phyloP scores from a whole-genome alignment of 2,797 vertebrate species.

The Chiloscyllium punctatum region DNA sequence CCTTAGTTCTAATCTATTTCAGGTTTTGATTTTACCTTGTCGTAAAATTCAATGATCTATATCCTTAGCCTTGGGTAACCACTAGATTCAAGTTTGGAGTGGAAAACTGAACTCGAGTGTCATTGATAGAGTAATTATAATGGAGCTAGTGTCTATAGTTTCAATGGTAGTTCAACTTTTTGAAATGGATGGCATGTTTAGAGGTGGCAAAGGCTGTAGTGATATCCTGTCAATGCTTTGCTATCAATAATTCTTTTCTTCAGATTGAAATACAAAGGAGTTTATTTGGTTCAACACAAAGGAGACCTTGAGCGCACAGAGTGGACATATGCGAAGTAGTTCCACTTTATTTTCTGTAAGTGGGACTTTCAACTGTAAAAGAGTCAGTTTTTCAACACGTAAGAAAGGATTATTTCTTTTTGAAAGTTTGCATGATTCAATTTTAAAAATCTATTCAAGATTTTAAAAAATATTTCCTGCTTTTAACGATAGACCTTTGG shows the following conservation, averaged over 20 bases:
- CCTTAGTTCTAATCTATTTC: background rate
- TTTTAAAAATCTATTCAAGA: conserved; percentile 30
- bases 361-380: conserved; percentile 1
- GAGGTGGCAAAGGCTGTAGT: background rate
- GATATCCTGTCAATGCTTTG: background rate
- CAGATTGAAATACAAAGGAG: background rate
- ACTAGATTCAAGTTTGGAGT: background rate
- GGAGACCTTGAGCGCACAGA: conserved; percentile 20
- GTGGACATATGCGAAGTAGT: background rate
- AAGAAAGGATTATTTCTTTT: conserved; percentile 10
- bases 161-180: background rate
- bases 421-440: conserved; percentile 15
- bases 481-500: background rate
- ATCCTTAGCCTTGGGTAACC: background rate
- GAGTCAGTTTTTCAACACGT: background rate
- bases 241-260: background rate
- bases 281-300: background rate
- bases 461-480: background rate
- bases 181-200: background rate
- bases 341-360: conserved; percentile 9
- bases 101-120: background rate
- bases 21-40: background rate
- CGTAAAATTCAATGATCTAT: background rate
- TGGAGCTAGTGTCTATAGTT: background rate
- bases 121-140: background rate